These are phyloP conservation scores for Leptoclinus maculatus DNA, from an alignment of 2,797 vertebrate species.

Conservation along the genomic window DNA sequence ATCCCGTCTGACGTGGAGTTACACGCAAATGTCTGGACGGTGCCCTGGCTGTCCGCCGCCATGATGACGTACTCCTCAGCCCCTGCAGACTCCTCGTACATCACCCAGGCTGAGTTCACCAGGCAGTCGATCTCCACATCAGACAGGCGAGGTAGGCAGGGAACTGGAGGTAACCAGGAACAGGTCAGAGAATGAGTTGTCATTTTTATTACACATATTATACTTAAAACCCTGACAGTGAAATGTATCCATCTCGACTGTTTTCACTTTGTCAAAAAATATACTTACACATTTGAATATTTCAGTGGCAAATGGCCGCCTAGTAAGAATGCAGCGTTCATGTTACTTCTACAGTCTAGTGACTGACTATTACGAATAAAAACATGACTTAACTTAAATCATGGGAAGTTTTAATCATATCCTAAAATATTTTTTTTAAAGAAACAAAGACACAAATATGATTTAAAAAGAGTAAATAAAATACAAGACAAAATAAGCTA, in stretches of 20 bases:
- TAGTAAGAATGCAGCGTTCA: background rate
- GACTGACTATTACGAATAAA: background rate
- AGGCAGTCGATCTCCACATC: constrained; percentile 83
- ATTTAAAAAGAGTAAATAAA: background rate
- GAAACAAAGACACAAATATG: background rate
- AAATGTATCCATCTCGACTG: background rate
- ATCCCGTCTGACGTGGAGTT: constrained; percentile 48
- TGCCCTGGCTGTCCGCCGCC: constrained; percentile 50
- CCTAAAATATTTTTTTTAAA: background rate
- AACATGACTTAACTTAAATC: background rate
- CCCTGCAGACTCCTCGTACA: constrained; percentile 66
- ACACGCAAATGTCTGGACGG: constrained; percentile 63
- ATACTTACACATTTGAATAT: background rate
- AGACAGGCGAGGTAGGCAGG: constrained; percentile 76
- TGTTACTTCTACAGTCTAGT: background rate
- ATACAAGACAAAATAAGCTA: background rate
- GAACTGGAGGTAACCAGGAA: constrained; percentile 63
- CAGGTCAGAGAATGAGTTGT: background rate
- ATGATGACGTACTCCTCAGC: constrained; percentile 64
- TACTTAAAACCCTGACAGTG: background rate
- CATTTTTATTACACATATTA: background rate
- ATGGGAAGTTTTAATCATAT: background rate
- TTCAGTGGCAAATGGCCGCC: background rate
- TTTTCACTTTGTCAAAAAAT: background rate
- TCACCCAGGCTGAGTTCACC: constrained; percentile 77